phyloP scores from a whole-genome alignment of 2,888 invertebrate species.

The Eustalomyia histrio region DNA sequence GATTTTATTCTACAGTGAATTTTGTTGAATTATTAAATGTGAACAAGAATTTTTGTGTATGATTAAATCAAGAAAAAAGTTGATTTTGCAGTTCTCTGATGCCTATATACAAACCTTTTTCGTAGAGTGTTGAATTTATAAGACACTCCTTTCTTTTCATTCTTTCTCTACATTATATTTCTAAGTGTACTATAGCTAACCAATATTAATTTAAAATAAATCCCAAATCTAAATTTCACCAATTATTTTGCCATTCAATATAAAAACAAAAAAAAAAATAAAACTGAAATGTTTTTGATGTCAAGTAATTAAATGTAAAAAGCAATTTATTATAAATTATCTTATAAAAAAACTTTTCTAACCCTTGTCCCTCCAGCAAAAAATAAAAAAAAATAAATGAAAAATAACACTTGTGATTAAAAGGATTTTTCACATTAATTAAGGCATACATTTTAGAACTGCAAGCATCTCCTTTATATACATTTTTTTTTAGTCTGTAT shows the following conservation, averaged over 20 bases:
- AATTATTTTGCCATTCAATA: background rate
- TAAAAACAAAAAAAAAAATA: background rate
- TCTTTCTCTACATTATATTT: too few species aligned
- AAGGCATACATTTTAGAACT: slow-evolving; percentile 30
- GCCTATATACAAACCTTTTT: too few species aligned
- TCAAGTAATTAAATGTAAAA: slow-evolving; percentile 43
- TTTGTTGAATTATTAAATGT: too few species aligned
- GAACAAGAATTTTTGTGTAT: too few species aligned
- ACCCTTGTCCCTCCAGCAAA: background rate
- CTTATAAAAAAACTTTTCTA: slow-evolving; percentile 6
- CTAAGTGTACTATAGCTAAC: background rate
- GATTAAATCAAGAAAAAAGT: too few species aligned
- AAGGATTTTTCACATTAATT: slow-evolving; percentile 43
- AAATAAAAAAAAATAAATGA: background rate
- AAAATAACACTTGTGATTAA: slow-evolving; percentile 13
- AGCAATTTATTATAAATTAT: slow-evolving; percentile 48
- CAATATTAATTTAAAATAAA: background rate
- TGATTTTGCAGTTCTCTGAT: too few species aligned
- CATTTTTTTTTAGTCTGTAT: background rate
- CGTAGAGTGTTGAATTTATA: too few species aligned
- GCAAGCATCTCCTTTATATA: background rate
- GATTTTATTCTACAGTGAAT: too few species aligned
- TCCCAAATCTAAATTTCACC: background rate
- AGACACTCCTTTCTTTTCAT: too few species aligned
- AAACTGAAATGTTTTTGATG: slow-evolving; percentile 26